Base-by-base conservation (phyloP, 2,113 vertebrate species). In the Chunga burmeisteri region DNA sequence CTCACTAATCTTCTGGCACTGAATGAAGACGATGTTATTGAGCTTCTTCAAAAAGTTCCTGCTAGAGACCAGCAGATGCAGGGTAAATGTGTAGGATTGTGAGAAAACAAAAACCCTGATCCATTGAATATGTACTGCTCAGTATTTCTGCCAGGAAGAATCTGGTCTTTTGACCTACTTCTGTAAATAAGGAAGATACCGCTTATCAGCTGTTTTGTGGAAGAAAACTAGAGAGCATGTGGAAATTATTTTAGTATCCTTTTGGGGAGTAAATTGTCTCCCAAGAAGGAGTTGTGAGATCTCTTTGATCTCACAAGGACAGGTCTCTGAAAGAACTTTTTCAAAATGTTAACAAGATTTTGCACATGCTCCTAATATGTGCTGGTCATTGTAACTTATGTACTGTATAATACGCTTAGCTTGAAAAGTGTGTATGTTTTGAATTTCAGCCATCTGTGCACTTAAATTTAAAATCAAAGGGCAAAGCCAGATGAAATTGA, bases 1-100 rank as follows among this genome's bases (percentile, higher is more conserved):
- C 98, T 99, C 94, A 99, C 99, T 85, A 98, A 99, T 91, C 96
- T 99, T 83, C 97, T 99, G 96, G 97, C 98, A 67, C 98, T 98
- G 96, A 98, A 99, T 62, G 99, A 99, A 95, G 98, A 98, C 2
- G 97, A 98, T 93, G 99, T 99, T 86, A 97, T 99, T 91, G 98
- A 98, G 52, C 98, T 99, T 32, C 98, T 99, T 92, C 98, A 99
- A 4, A 98, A 97, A 61, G 97, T 97, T 97, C 98, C 99, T 96
- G 66, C 96, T 59, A 93, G 86, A 90, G 95, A 96, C 26, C 90
- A 92, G 7, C 93, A 95, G 34, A 87, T 81, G 82, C 95, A 95
- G 50, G 98, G 98, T 98, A 94, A 97, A 95, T 93, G 6, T 27
- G 10, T 14, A 73, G 67, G 36, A 56, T 56, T 5, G 2, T 70